phyloP scores from a whole-genome alignment of 2,888 invertebrate species.

The Archaeoteleia sp. region DNA sequence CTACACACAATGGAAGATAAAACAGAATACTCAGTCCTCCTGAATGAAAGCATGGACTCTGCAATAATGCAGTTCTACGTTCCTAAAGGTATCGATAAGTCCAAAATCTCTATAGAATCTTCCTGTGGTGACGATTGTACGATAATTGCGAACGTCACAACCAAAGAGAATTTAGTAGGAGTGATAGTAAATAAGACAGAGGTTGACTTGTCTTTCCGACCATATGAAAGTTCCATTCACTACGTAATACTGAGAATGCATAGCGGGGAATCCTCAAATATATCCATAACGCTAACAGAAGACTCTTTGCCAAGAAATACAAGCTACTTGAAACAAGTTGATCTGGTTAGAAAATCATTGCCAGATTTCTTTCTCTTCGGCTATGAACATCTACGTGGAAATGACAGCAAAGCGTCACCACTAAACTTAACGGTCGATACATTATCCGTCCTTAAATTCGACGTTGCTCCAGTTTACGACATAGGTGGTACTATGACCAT shows the following conservation, averaged over 20 bases:
- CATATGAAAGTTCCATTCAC: conserved; percentile 63
- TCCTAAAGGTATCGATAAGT: conserved; percentile 56
- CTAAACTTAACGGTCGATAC: conserved; percentile 82
- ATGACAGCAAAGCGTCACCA: conserved; percentile 80
- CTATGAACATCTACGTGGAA: conserved; percentile 81
- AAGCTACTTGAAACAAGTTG: conserved; percentile 66
- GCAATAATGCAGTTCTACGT: conserved; percentile 64
- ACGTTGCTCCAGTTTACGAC: conserved; percentile 82
- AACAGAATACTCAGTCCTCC: conserved; percentile 46
- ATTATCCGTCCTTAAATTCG: conserved; percentile 82
- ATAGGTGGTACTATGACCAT: conserved; percentile 87
- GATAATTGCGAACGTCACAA: conserved; percentile 61
- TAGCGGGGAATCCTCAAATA: conserved; percentile 59
- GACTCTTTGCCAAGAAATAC: conserved; percentile 5
- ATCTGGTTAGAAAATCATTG: conserved; percentile 79
- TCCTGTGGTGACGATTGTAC: conserved; percentile 65
- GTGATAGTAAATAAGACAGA: conserved; percentile 58
- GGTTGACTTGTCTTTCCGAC: conserved; percentile 59
- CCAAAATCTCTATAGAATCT: conserved; percentile 59
- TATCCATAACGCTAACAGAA: conserved; percentile 52
- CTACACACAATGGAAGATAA: conserved; percentile 57
- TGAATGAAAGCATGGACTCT: conserved; percentile 59
- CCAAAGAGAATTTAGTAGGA: conserved; percentile 56
- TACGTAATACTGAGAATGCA: conserved; percentile 63
- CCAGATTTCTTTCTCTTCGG: conserved; percentile 86